phyloP scores from a whole-genome alignment of 2,888 invertebrate genomes.

The Tenthredo livida region DNA sequence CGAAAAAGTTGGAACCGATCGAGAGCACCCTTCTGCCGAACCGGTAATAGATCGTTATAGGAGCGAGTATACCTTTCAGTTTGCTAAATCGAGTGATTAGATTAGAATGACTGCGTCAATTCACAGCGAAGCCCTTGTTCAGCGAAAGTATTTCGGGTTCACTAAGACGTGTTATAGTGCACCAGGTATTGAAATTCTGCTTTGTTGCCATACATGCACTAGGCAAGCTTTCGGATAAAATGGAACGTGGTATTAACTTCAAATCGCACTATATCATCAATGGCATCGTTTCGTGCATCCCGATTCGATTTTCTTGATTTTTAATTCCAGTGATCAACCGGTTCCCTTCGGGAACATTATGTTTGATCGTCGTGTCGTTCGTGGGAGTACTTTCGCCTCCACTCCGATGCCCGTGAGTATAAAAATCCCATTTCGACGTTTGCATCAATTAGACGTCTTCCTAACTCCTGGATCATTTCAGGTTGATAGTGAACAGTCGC shows the following conservation, averaged over 20 bases:
- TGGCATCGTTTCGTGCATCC: background rate
- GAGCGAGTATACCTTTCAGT: conserved; percentile 46
- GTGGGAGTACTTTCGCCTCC: conserved; percentile 89
- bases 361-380: conserved; percentile 92
- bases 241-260: conserved; percentile 8
- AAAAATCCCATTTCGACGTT: background rate
- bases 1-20: conserved; percentile 74
- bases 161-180: background rate
- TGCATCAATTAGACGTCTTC: background rate
- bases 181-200: background rate
- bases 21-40: conserved; percentile 70
- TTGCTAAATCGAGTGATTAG: conserved; percentile 49
- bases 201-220: background rate
- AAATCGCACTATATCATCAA: conserved; percentile 18
- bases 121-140: background rate
- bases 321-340: conserved; percentile 78
- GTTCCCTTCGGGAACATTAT: conserved; percentile 90
- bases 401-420: conserved; percentile 73
- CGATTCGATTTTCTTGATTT: conserved; percentile 52
- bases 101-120: conserved; percentile 16
- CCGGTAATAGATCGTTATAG: conserved; percentile 56
- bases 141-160: conserved; percentile 13
- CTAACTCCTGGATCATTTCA: conserved; percentile 53
- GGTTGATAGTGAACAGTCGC: conserved; percentile 80
- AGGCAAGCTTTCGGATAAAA: conserved; percentile 28